A percentile compares a stretch with the other conserved stretches of the same genome.
phyloP scores from a whole-genome alignment of 53 echinoderm and acorn worm genomes.

The Holothuria scabra region DNA sequence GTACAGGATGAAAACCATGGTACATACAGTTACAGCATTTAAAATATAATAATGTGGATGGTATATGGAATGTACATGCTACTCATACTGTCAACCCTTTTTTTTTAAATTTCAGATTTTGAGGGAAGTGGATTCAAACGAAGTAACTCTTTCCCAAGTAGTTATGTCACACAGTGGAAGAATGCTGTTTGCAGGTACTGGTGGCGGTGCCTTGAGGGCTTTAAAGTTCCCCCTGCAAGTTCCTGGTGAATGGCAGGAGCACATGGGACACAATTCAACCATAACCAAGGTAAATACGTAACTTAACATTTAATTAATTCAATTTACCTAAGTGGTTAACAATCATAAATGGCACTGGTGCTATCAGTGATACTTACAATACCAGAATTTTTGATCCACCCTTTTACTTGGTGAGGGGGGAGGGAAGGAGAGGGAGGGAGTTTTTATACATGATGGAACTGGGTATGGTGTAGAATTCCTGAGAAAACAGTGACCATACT shows the following conservation, averaged over 20 bases:
- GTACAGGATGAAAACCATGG: too few species aligned
- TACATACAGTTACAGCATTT: too few species aligned
- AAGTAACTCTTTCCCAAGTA: slow-evolving; percentile 86
- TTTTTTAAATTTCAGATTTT: slow-evolving; percentile 66
- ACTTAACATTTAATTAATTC: neutral
- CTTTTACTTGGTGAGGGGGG: neutral
- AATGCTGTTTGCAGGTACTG: slow-evolving; percentile 98
- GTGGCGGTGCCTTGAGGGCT: slow-evolving; percentile 82
- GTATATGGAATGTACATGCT: too few species aligned
- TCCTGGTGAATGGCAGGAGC: slow-evolving; percentile 98
- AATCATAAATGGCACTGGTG: too few species aligned
- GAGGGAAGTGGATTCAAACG: slow-evolving; percentile 91
- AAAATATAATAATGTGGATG: too few species aligned
- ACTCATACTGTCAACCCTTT: neutral
- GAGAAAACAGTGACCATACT: too few species aligned
- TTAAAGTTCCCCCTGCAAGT: slow-evolving; percentile 91
- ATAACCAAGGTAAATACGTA: slow-evolving; percentile 83
- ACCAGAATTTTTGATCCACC: neutral
- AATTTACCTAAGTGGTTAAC: too few species aligned
- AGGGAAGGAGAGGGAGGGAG: too few species aligned
- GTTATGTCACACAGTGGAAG: slow-evolving; percentile 99
- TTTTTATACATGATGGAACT: too few species aligned
- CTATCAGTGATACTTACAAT: neutral
- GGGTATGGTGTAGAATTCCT: too few species aligned
- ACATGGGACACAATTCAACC: slow-evolving; percentile 85